A percentile compares a stretch with the other conserved stretches of the same genome.
Evolutionary conservation across 2,888 invertebrate species (phyloP).

Genomic region (Herminia tarsipennalis): DNA sequence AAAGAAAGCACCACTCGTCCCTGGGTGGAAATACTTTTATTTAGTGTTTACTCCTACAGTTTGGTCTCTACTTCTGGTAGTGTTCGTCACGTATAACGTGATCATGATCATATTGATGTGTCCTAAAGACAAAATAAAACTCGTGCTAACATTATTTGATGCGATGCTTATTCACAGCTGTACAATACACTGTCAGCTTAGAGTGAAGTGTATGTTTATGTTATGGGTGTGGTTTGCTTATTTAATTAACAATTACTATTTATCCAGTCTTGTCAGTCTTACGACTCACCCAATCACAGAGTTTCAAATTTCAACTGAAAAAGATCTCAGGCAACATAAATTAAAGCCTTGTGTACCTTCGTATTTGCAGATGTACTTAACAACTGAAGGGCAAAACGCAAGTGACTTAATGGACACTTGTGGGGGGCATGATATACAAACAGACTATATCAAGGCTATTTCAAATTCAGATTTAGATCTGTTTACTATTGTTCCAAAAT

Average conservation of each 20-base stretch:
- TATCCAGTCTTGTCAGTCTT: conserved; percentile 42
- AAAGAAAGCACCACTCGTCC: conserved; percentile 8
- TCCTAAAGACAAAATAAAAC: conserved; percentile 7
- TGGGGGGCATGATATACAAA: neutral
- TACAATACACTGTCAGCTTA: conserved; percentile 4
- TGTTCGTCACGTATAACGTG: conserved; percentile 4
- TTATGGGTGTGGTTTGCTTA: conserved; percentile 58
- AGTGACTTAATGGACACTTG: too few relatives aligned
- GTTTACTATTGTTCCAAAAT: neutral
- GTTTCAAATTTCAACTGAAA: conserved; percentile 26
- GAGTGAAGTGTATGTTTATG: conserved; percentile 33
- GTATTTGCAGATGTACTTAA: neutral
- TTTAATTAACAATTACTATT: conserved; percentile 42
- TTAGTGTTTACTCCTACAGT: conserved; percentile 21
- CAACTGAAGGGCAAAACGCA: too few relatives aligned
- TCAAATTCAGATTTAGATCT: neutral
- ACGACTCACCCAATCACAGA: conserved; percentile 33
- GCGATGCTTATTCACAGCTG: conserved; percentile 9
- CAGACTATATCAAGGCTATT: neutral
- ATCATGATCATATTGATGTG: conserved; percentile 11
- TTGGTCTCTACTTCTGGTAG: conserved; percentile 15
- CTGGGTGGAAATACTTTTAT: conserved; percentile 40
- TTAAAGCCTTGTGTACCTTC: conserved; percentile 3
- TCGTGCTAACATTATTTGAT: conserved; percentile 13
- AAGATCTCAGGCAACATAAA: neutral